Evolutionary conservation across 2,888 invertebrate genomes (phyloP).

Genomic region (Mayetiola destructor): DNA sequence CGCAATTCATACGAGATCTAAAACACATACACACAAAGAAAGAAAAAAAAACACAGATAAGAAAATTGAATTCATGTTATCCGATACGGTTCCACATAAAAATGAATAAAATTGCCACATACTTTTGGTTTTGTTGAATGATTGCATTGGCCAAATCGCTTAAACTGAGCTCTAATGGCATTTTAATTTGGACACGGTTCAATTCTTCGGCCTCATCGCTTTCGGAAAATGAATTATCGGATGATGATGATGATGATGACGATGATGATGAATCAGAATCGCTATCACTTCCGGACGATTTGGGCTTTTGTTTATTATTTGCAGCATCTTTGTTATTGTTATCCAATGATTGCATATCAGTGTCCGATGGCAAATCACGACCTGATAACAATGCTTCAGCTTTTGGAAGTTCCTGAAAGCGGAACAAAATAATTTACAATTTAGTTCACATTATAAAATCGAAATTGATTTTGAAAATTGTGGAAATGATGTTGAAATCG

Average conservation of each 20-base stretch:
- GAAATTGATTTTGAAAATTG: not conserved
- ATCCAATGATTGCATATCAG: slow-evolving; percentile 14
- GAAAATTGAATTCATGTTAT: not conserved
- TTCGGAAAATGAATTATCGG: slow-evolving; percentile 37
- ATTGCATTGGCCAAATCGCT: slow-evolving; percentile 66
- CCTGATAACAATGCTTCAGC: slow-evolving; percentile 29
- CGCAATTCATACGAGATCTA: slow-evolving; percentile 76
- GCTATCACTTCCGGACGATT: slow-evolving; percentile 19
- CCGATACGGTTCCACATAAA: not conserved
- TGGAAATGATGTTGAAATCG: not conserved
- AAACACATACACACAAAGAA: not conserved
- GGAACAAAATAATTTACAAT: not conserved
- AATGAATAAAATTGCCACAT: slow-evolving; percentile 23
- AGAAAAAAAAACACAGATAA: not conserved
- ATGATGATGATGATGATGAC: slow-evolving; percentile 38
- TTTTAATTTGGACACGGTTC: slow-evolving; percentile 45
- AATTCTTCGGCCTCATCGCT: slow-evolving; percentile 46
- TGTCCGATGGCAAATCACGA: slow-evolving; percentile 5
- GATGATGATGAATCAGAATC: slow-evolving; percentile 39
- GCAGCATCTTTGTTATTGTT: slow-evolving; percentile 16
- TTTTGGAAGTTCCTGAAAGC: slow-evolving; percentile 32
- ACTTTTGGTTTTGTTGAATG: slow-evolving; percentile 55
- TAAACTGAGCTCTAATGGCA: slow-evolving; percentile 69
- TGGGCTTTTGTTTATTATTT: slow-evolving; percentile 20
- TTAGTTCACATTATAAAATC: not conserved